These are phyloP conservation scores for Eupithecia centaureata DNA, from an alignment of 2,888 invertebrate genomes.

Conservation along the genomic window DNA sequence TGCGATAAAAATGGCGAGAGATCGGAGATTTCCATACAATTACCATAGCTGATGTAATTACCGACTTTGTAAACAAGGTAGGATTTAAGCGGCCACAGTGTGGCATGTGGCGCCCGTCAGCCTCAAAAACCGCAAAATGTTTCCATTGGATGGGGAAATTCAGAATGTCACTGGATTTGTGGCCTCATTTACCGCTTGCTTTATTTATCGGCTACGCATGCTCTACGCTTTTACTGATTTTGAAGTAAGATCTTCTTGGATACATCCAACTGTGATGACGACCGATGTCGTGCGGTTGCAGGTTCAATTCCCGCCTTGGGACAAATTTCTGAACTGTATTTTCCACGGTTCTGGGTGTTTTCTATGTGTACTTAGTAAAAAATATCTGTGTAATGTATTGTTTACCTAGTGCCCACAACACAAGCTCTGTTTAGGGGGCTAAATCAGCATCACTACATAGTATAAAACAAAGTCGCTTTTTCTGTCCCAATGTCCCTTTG, in stretches of 20 bases:
- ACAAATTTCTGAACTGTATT: too few species aligned
- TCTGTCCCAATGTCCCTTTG: too few species aligned
- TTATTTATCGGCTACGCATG: not conserved
- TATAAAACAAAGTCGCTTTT: too few species aligned
- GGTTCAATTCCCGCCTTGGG: too few species aligned
- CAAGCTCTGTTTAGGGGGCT: too few species aligned
- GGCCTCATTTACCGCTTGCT: not conserved
- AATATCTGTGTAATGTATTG: too few species aligned
- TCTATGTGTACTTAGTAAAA: too few species aligned
- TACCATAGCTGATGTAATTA: not conserved
- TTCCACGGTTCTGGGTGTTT: too few species aligned
- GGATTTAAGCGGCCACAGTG: not conserved
- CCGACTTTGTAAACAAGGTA: not conserved
- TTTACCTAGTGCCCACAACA: too few species aligned
- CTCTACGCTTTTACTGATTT: not conserved
- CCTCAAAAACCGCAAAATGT: not conserved
- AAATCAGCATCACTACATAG: too few species aligned
- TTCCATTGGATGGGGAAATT: not conserved
- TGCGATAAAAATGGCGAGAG: not conserved
- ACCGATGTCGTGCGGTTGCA: too few species aligned
- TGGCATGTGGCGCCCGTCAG: not conserved
- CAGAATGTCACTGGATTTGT: not conserved
- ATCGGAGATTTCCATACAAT: not conserved
- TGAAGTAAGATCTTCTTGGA: not conserved
- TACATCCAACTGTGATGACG: too few species aligned